Percentiles rank a stretch among this genome's conserved stretches.
Evolutionary conservation across 2,888 invertebrate species (phyloP).

Genomic region (Caenorhabditis virilis): DNA sequence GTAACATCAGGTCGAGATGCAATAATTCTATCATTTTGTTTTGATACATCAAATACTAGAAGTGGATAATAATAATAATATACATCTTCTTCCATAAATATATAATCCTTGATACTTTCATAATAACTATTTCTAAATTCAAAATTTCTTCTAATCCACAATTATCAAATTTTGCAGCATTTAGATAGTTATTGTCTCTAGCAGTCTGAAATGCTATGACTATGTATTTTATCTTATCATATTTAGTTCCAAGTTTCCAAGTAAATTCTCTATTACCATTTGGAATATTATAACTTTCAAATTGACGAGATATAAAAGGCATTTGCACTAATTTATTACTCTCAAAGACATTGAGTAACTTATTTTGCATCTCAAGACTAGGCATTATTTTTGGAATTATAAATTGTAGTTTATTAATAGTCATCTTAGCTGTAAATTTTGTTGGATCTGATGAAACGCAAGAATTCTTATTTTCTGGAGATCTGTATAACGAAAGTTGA

Average conservation of each 20-base stretch:
- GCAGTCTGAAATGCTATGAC: constrained; percentile 41
- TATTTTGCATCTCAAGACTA: constrained; percentile 52
- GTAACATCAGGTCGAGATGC: constrained; percentile 49
- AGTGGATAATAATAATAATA: constrained; percentile 50
- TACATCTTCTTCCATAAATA: constrained; percentile 51
- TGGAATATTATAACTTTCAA: constrained; percentile 56
- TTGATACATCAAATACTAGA: constrained; percentile 48
- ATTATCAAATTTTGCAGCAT: constrained; percentile 52
- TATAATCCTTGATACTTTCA: constrained; percentile 41
- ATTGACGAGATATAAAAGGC: constrained; percentile 52
- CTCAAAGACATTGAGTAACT: constrained; percentile 45
- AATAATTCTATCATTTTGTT: constrained; percentile 54
- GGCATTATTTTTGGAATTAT: constrained; percentile 56
- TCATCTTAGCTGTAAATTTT: constrained; percentile 41
- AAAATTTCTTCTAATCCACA: constrained; percentile 53
- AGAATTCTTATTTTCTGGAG: constrained; percentile 47
- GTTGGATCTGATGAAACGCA: constrained; percentile 39
- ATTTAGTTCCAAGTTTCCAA: constrained; percentile 56
- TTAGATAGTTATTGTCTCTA: constrained; percentile 51
- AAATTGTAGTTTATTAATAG: constrained; percentile 54
- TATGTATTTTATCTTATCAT: constrained; percentile 55
- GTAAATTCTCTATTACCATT: constrained; percentile 55
- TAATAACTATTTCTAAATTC: constrained; percentile 51
- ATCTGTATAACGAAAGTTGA: constrained; percentile 46
- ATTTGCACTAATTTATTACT: constrained; percentile 44